Percentiles rank a stretch among this genome's conserved stretches.
Evolutionary conservation across 2,888 invertebrate genomes (phyloP).

Genomic region (Lepidocyrtinus sp.): DNA sequence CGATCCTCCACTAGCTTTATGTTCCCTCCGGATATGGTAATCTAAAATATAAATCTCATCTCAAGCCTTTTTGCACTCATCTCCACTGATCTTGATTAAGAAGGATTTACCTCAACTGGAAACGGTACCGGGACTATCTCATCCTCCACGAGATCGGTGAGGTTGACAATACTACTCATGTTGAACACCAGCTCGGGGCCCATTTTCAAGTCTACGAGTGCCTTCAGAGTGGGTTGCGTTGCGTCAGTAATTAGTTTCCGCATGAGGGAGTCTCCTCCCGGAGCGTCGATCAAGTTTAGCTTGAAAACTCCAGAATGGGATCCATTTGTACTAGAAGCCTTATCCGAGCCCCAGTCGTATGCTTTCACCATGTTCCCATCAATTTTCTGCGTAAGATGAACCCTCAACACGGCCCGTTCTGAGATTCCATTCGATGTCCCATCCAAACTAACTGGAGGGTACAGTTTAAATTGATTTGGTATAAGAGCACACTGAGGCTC

Average conservation of each 20-base stretch:
- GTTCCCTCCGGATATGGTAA: constrained; percentile 80
- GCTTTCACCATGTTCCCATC: constrained; percentile 59
- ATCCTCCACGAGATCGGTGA: constrained; percentile 89
- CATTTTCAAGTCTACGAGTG: constrained; percentile 55
- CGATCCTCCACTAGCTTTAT: constrained; percentile 87
- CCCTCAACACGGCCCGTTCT: constrained; percentile 37
- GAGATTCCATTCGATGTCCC: not conserved
- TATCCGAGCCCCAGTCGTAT: constrained; percentile 45
- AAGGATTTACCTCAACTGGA: constrained; percentile 84
- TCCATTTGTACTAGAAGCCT: not conserved
- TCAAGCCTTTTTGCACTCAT: not conserved
- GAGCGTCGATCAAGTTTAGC: constrained; percentile 66
- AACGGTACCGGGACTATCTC: constrained; percentile 86
- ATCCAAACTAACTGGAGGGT: too few species aligned
- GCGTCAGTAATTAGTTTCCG: constrained; percentile 70
- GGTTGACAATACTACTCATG: constrained; percentile 86
- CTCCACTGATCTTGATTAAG: not conserved
- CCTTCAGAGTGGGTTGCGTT: constrained; percentile 69
- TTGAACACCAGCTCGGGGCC: constrained; percentile 74
- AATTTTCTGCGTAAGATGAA: constrained; percentile 64
- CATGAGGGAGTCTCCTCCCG: constrained; percentile 62
- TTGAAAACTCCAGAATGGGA: constrained; percentile 37
- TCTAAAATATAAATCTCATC: constrained; percentile 45
- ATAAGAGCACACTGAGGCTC: constrained; percentile 17
- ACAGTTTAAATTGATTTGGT: too few species aligned